Conservation (phyloP, 2,888 invertebrate species). For the Anoplius nigerrimus region DNA sequence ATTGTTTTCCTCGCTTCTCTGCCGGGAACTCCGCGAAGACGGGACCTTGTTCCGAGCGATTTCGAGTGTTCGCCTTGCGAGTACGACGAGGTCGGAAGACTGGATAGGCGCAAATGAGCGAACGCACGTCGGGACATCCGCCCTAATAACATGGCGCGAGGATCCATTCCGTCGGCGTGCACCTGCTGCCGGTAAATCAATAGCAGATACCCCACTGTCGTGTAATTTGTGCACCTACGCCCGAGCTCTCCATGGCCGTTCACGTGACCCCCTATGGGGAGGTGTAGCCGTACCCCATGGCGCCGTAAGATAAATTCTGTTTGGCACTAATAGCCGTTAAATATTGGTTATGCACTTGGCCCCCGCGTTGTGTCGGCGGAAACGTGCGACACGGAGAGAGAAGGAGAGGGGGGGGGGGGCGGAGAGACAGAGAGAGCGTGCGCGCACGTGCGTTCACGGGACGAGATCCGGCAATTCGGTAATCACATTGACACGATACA, state of each 20-base stretch:
- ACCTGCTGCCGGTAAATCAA: constrained; percentile 62
- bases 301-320: constrained; percentile 64
- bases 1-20: background rate
- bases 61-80: background rate
- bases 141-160: constrained; percentile 47
- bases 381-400: constrained; percentile 25
- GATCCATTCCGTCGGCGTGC: constrained; percentile 53
- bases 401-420: constrained; percentile 14
- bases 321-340: constrained; percentile 65
- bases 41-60: no score
- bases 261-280: constrained; percentile 10
- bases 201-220: constrained; percentile 57
- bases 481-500: constrained; percentile 55
- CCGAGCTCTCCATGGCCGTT: constrained; percentile 1
- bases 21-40: background rate
- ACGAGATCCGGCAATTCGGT: constrained; percentile 50
- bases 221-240: constrained; percentile 52
- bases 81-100: background rate
- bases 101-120: constrained; percentile 17
- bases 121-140: constrained; percentile 23
- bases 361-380: no score
- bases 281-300: constrained; percentile 28
- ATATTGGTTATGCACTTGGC: constrained; percentile 60
- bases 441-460: constrained; percentile 34
- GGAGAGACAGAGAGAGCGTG: no score